Conservation (phyloP, 2,888 invertebrate genomes). For the Clepsis dumicolana region DNA sequence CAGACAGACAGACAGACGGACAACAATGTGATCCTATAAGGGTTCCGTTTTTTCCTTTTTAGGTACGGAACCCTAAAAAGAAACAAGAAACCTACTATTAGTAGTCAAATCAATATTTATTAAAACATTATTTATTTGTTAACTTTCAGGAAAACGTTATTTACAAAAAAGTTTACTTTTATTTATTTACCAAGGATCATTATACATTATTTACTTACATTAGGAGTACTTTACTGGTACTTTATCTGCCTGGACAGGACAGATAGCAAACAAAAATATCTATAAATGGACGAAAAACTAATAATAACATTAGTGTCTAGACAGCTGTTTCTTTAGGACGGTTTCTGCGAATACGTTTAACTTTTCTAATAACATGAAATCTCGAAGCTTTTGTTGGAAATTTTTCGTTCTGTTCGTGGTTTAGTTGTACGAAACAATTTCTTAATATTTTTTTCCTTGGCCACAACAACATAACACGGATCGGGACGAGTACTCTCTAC, state of each 20-base stretch:
- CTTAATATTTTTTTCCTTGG: background rate
- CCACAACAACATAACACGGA: background rate
- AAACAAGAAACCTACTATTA: no score
- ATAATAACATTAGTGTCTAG: conserved; percentile 18
- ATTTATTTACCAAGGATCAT: background rate
- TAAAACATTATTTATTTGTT: no score
- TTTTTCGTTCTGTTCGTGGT: background rate
- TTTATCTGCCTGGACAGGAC: no score
- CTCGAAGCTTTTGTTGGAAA: conserved; percentile 18
- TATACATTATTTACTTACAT: no score
- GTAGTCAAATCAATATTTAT: no score
- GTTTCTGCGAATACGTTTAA: conserved; percentile 7
- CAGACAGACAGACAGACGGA: no score
- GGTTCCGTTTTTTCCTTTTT: no score
- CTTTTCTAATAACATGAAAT: conserved; percentile 10
- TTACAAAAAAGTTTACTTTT: background rate
- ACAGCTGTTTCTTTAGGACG: conserved; percentile 8
- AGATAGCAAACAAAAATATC: no score
- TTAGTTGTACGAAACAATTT: background rate
- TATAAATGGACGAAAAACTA: conserved; percentile 2
- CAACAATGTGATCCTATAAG: no score
- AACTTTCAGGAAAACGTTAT: background rate
- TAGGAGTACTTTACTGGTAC: no score
- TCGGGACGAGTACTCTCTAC: no score
- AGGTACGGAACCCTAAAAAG: no score